Base-by-base conservation (phyloP, 2,113 vertebrate species). In the Oncorhynchus masou region DNA sequence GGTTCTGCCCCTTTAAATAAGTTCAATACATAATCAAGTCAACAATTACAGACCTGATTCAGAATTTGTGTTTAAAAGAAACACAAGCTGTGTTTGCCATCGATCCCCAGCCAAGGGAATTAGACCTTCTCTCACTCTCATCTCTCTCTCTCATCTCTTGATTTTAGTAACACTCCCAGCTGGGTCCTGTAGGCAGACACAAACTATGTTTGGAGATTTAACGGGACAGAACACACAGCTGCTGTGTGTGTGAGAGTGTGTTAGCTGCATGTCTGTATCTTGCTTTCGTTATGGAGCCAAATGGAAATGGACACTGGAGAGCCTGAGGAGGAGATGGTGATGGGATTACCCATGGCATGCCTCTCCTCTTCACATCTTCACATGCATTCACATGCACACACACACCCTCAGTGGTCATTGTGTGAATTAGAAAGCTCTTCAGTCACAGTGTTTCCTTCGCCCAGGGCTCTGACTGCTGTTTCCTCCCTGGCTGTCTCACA, bases 1-100 rank as follows among this genome's bases (percentile, higher is more conserved):
- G 34, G 75, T 49, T 72, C 59, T 62, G 59, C 59, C n/a, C 59
- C 59, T 62, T 22, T 62, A 24, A 62, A 22, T 62, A 48, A n/a
- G 31, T 29, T 78, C 81, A 77, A 73, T 24, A 70, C 69, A 65
- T 77, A 29, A 59, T 76, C 76, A 76, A 71, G 68, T 78, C 76
- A 62, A 68, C 27, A 49, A 45, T 70, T 13, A 24, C 9, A 49
- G 68, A 49, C 22, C 68, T 24, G 68, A 49, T 49, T 70, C 16
- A 67, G n/a, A 3, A 69, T 20, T 19, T 45, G 31, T 22, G 34
- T 7, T 29, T 69, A 34, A 31, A 68, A 13, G 22, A 79, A 84
- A 68, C 57, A 49, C 74, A 74, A 81, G 22, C 76, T 68, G 73
- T 71, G 76, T 77, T 83, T 75, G 82, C 64, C 66, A 81, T 81